Evolutionary conservation across 2,113 vertebrate genomes (phyloP), one percentile per base, ranked within the genome.

Genomic region (Pholis gunnellus): DNA sequence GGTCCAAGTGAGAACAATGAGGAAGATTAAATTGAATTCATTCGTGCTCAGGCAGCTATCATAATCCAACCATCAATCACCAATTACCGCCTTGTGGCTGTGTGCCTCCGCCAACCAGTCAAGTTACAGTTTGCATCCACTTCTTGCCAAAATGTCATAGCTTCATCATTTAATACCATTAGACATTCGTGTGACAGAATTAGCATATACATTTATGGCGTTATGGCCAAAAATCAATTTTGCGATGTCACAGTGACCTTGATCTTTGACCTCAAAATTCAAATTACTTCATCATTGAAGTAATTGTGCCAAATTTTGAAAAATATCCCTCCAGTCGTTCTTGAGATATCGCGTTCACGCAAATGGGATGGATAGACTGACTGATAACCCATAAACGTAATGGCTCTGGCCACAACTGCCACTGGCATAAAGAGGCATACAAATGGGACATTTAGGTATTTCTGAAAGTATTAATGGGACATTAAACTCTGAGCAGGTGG

Each of bases 1-100:
- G 7, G 27, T 75, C 27, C 20, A 71, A 72, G 40, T 59, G 75
- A 27, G 38, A 84, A 65, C 7, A 27, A 27, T 14, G 78, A 65
- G 77, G 5, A 17, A 10, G 22, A n/a, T 22, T 44, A 34, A 79
- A 84, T 72, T 2, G 0, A 22, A 40, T 73, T 54, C 64, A 0
- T 78, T 88, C 36, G 72, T 18, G 77, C n/a, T 20, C 70, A 34
- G 57, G 70, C 42, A 52, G 13, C 27, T 11, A 29, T 80, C 14
- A 18, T 64, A 36, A 71, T 27, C 0, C 48, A 59, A 75, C 27
- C 4, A 42, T 25, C 54, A 25, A 57, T 15, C 25, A 59, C 13
- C 54, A 36, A 64, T 38, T 38, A 64, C 29, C 15, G 18, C 59
- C 57, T 60, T 7, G 15, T 0, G 15, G 29, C 15, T 60, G 57